These are phyloP conservation scores for Lasioglossum morio DNA, from an alignment of 2,888 invertebrate species.

Conservation along the genomic window DNA sequence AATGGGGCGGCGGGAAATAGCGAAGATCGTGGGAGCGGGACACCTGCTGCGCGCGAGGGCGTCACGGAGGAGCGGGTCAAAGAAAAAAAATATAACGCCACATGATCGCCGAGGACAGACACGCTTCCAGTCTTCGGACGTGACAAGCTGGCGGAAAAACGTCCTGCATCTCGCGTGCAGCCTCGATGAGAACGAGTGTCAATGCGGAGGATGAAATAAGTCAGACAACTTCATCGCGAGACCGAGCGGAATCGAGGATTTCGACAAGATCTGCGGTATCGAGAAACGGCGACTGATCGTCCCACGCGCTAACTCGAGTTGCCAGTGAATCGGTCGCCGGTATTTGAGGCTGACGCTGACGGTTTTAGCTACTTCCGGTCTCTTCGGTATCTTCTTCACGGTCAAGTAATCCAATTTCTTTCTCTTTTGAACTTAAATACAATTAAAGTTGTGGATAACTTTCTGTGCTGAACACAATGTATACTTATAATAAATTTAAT, in stretches of 20 bases:
- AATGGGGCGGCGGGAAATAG: conserved; percentile 73
- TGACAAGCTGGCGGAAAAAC: conserved; percentile 23
- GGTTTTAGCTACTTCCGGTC: background rate
- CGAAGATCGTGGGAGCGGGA: conserved; percentile 80
- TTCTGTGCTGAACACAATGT: too few species aligned
- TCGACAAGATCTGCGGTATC: background rate
- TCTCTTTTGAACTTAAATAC: background rate
- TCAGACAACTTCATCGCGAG: conserved; percentile 25
- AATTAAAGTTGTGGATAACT: background rate
- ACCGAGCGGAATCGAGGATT: background rate
- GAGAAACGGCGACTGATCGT: background rate
- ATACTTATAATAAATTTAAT: too few species aligned
- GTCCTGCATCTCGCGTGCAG: conserved; percentile 45
- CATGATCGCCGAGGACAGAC: conserved; percentile 19
- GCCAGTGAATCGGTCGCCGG: background rate
- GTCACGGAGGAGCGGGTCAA: conserved; percentile 33
- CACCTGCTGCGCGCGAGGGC: conserved; percentile 73
- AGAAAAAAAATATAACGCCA: conserved; percentile 62
- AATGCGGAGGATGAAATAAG: conserved; percentile 52
- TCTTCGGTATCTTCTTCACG: too few species aligned
- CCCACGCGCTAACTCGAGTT: background rate
- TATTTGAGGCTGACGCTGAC: background rate
- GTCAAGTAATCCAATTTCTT: background rate
- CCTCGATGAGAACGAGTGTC: conserved; percentile 50
- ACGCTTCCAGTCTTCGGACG: background rate